phyloP scores from a whole-genome alignment of 2,888 invertebrate species.

The Lithodes maja region DNA sequence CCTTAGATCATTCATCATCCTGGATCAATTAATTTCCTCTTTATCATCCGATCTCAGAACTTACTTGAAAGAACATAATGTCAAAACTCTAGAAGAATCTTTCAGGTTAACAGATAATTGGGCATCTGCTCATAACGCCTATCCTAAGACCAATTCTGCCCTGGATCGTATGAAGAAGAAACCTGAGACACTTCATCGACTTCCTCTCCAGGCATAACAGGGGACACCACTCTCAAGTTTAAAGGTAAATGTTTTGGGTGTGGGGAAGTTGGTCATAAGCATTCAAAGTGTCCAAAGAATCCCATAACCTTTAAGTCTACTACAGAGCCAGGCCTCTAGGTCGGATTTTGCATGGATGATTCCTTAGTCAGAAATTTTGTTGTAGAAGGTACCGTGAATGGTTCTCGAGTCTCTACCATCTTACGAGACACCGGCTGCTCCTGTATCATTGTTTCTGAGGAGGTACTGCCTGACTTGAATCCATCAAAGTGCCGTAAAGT shows the following conservation, averaged over 20 bases:
- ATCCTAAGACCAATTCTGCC: neutral
- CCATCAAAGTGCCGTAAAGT: neutral
- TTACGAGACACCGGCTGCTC: constrained; percentile 3
- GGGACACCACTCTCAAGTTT: neutral
- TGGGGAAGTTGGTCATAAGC: neutral
- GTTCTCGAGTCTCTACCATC: neutral
- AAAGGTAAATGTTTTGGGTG: neutral
- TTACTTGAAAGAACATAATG: neutral
- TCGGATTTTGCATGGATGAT: neutral
- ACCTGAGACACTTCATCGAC: no score
- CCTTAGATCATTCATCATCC: neutral
- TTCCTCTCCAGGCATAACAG: no score
- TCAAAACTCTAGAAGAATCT: neutral
- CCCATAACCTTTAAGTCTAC: neutral
- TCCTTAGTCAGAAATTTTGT: neutral
- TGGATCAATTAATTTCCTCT: neutral
- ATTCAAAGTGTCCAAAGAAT: constrained; percentile 9
- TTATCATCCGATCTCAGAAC: neutral
- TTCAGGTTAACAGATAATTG: neutral
- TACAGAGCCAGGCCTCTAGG: neutral
- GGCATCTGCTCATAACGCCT: neutral
- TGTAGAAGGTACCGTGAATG: neutral
- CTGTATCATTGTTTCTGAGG: constrained; percentile 5
- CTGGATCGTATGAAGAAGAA: no score
- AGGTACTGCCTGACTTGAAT: constrained; percentile 15